A percentile compares a stretch with the other conserved stretches of the same genome.
phyloP scores from a whole-genome alignment of 2,888 invertebrate genomes.

The Abrostola tripartita region DNA sequence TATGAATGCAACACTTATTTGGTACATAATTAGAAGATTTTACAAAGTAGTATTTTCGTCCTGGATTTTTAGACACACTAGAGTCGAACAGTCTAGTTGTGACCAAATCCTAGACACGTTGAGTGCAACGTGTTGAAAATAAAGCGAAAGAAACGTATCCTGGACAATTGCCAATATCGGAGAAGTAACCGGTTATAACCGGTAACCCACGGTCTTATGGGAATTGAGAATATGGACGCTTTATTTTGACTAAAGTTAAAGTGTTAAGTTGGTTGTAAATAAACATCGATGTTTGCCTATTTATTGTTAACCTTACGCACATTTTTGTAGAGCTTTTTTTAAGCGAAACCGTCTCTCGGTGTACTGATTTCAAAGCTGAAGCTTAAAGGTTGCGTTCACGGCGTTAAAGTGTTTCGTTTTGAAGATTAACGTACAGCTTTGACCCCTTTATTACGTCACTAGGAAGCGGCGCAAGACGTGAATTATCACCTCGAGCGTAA shows the following conservation, averaged over 20 bases:
- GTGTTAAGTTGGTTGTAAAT: too few species aligned
- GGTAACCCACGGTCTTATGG: slow-evolving; percentile 6
- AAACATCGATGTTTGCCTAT: too few species aligned
- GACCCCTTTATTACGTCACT: neutral
- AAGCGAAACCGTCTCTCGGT: too few species aligned
- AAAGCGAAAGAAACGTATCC: slow-evolving; percentile 40
- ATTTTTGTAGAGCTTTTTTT: too few species aligned
- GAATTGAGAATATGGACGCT: slow-evolving; percentile 22
- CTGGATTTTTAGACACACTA: neutral
- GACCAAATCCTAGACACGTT: slow-evolving; percentile 21
- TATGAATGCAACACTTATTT: too few species aligned
- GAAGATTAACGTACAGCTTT: neutral
- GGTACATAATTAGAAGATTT: too few species aligned
- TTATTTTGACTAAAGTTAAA: slow-evolving; percentile 19
- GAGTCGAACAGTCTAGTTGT: neutral
- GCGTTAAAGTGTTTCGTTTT: too few species aligned
- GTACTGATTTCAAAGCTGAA: too few species aligned
- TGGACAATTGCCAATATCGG: slow-evolving; percentile 46
- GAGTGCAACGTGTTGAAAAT: slow-evolving; percentile 34
- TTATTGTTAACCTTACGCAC: too few species aligned
- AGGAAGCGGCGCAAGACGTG: slow-evolving; percentile 2
- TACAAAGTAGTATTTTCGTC: too few species aligned
- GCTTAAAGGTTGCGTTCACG: too few species aligned
- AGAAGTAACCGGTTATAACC: slow-evolving; percentile 16
- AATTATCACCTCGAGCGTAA: neutral